Evolutionary conservation across 1,140 invertebrate species (phyloP), one percentile per base, ranked within the genome.

Genomic region (Drosophila arizonae): DNA sequence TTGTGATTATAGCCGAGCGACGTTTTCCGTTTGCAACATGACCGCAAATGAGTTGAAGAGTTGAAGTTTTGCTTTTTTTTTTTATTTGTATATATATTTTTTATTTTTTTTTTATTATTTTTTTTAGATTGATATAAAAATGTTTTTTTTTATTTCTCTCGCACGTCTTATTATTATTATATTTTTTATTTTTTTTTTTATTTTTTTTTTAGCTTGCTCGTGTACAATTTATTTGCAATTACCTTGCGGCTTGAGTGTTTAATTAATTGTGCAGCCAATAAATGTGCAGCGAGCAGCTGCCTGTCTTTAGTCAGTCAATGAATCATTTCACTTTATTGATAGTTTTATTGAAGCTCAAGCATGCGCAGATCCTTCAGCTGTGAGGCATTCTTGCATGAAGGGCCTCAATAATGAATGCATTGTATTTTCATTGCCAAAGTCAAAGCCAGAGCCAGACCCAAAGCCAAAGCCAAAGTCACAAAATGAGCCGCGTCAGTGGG

Each of bases 331-430:
- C 11, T 63, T 30, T 56, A 57, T 30, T 52, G 51, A 33, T 69
- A 2, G 48, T 8, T n/a, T 28, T 28, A n/a, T 26, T 36, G 6
- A 36, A 33, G 28, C 15, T 28, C n/a, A 36, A n/a, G 28, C 4
- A 41, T 52, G 11, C 3, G 13, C 54, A 33, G 36, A 70, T 86
- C 82, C 82, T 79, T 87, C 82, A 68, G 3, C 15, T 21, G 17
- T 41, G 43, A 63, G 51, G 76, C 82, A 88, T 87, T 87, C 81
- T 86, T 81, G 78, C 82, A 87, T 87, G 82, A 86, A 86, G 81
- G 81, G 76, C 63, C 52, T 24, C 56, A 51, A 33, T 46, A 46
- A 46, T 46, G 17, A 46, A 9, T 15, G 6, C n/a, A 46, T 6
- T 46, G 15, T 1, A 60, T 43, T 85, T 80, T 85, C 69, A 85